These are phyloP conservation scores for Oreortyx pictus DNA, from an alignment of 2,797 vertebrate genomes.

Conservation along the genomic window DNA sequence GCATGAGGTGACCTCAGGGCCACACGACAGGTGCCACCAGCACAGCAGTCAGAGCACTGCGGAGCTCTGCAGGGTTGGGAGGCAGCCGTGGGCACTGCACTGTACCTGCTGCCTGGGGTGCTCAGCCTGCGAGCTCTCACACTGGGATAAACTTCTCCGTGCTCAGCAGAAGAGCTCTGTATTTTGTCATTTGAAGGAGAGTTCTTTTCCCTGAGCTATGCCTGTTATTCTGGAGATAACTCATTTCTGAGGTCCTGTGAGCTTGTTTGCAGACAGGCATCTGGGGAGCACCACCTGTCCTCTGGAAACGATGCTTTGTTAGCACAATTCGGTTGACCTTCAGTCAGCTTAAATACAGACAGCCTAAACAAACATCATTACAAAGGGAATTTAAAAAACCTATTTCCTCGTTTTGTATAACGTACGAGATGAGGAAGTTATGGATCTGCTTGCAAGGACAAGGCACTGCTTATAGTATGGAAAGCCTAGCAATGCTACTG, in stretches of 20 bases:
- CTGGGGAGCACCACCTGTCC: background rate
- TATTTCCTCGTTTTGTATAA: background rate
- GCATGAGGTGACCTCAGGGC: background rate
- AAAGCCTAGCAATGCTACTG: background rate
- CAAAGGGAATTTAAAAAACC: background rate
- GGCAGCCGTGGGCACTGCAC: background rate
- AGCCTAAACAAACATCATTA: background rate
- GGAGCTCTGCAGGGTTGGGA: no score
- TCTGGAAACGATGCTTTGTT: background rate
- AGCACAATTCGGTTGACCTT: background rate
- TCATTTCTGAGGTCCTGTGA: background rate
- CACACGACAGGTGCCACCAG: background rate
- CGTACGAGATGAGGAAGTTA: background rate
- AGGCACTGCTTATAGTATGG: background rate
- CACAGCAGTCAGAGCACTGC: background rate
- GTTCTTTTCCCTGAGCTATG: background rate
- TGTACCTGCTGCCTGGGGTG: background rate
- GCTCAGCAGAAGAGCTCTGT: background rate
- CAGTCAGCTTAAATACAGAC: background rate
- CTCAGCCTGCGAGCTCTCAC: background rate
- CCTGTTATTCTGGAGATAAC: background rate
- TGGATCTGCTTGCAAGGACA: background rate
- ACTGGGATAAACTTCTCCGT: background rate
- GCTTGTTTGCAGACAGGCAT: background rate
- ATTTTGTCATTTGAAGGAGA: background rate